phyloP scores from a whole-genome alignment of 2,888 invertebrate genomes.

The Copidosoma aretas region DNA sequence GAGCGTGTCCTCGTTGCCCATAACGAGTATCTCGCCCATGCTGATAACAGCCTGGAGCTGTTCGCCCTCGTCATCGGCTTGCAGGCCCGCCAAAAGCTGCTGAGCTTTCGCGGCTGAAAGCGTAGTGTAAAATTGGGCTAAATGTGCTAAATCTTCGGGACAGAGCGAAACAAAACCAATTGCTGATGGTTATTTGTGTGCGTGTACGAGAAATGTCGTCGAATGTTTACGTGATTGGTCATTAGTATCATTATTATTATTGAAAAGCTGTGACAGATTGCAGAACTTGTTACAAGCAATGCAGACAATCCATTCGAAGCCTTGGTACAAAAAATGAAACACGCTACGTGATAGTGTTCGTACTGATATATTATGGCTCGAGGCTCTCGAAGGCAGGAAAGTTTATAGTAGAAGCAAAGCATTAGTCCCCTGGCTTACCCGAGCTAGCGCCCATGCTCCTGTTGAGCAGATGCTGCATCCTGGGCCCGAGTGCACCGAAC shows the following conservation, averaged over 20 bases:
- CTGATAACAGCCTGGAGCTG: constrained; percentile 96
- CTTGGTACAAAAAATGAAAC: too few relatives aligned
- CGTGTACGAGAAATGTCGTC: neutral
- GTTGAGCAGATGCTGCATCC: constrained; percentile 95
- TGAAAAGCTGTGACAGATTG: too few relatives aligned
- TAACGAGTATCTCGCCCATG: constrained; percentile 97
- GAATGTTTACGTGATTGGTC: neutral
- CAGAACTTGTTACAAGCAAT: too few relatives aligned
- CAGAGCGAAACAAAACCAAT: constrained; percentile 30
- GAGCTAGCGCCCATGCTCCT: constrained; percentile 90
- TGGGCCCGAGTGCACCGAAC: constrained; percentile 92
- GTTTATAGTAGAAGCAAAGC: too few relatives aligned
- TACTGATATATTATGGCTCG: too few relatives aligned
- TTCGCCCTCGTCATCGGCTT: constrained; percentile 94
- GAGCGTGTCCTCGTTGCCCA: constrained; percentile 98
- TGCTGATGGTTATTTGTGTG: constrained; percentile 16
- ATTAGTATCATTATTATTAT: too few relatives aligned
- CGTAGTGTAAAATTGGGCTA: constrained; percentile 31
- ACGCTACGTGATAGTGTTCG: too few relatives aligned
- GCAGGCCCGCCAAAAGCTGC: constrained; percentile 88
- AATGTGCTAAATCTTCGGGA: constrained; percentile 27
- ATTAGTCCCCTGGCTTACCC: constrained; percentile 62
- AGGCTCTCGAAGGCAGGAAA: too few relatives aligned
- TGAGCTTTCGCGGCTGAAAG: constrained; percentile 85
- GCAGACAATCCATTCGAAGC: too few relatives aligned